Percentiles rank a stretch among this genome's conserved stretches.
Evolutionary conservation across 2,888 invertebrate species (phyloP).

Genomic region (Cheilosia impressa): DNA sequence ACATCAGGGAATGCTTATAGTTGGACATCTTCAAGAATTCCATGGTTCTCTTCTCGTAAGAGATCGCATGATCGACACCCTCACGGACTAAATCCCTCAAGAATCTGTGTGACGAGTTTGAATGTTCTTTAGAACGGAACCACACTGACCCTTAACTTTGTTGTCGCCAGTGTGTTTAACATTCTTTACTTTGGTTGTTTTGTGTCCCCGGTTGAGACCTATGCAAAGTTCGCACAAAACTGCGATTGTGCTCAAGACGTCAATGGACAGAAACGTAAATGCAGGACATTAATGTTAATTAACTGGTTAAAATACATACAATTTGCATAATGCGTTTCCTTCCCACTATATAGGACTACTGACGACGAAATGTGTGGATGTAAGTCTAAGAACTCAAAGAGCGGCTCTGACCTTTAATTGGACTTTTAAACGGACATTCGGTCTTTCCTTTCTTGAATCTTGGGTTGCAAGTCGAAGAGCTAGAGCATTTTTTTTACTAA

Average conservation of each 20-base stretch:
- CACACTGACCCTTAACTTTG: constrained; percentile 89
- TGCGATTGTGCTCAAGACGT: constrained; percentile 86
- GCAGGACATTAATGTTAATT: no score
- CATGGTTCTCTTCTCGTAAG: constrained; percentile 99
- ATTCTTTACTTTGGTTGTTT: constrained; percentile 94
- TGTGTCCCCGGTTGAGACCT: constrained; percentile 97
- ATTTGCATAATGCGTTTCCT: no score
- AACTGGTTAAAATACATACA: no score
- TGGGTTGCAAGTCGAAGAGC: no score
- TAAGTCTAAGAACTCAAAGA: no score
- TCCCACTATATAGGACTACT: no score
- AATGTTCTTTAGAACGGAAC: constrained; percentile 94
- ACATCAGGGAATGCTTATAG: constrained; percentile 99
- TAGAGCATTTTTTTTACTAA: no score
- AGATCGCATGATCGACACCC: constrained; percentile 98
- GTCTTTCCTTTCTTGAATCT: no score
- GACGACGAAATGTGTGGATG: no score
- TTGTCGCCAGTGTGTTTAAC: constrained; percentile 90
- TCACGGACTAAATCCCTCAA: constrained; percentile 98
- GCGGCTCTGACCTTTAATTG: no score
- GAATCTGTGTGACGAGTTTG: constrained; percentile 97
- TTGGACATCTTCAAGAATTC: constrained; percentile 99
- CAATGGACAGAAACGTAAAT: no score
- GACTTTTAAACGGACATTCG: no score
- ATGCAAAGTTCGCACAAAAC: constrained; percentile 93